A percentile compares a stretch with the other conserved stretches of the same genome.
Evolutionary conservation across 2,797 vertebrate species (phyloP).

Genomic region (Acanthurus leucopareius): DNA sequence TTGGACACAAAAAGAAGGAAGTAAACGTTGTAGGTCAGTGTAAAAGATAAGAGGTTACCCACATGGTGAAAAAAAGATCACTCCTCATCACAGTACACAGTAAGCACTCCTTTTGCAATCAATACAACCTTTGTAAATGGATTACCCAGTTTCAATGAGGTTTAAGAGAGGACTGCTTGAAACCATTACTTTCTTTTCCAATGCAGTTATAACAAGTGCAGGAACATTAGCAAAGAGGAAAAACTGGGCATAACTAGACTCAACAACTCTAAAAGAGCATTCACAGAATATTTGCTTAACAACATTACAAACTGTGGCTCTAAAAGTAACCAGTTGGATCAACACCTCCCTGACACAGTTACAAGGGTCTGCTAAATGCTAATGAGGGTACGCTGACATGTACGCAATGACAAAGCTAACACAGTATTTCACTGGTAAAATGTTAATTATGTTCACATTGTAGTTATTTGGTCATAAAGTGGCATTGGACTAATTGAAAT

Average conservation of each 20-base stretch:
- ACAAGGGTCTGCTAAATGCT: background rate
- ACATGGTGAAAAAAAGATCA: slow-evolving; percentile 5
- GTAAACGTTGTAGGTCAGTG: background rate
- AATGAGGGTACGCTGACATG: background rate
- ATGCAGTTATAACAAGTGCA: background rate
- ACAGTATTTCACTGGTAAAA: background rate
- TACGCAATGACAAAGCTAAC: background rate
- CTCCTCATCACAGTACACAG: background rate
- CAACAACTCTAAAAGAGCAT: background rate
- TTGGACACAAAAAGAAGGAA: slow-evolving; percentile 1
- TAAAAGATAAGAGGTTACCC: background rate
- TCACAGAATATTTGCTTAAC: slow-evolving; percentile 1
- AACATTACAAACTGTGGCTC: background rate
- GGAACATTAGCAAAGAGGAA: slow-evolving; percentile 11
- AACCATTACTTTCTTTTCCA: background rate
- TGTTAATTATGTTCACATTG: background rate
- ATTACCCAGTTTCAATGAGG: background rate
- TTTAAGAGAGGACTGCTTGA: background rate
- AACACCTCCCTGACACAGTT: background rate
- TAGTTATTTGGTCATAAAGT: background rate
- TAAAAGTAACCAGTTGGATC: background rate
- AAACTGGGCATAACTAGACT: background rate
- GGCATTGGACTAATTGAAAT: background rate
- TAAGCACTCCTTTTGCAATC: background rate
- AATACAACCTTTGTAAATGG: slow-evolving; percentile 3